Evolutionary conservation across 1,140 invertebrate genomes (phyloP), one percentile per base, ranked within the genome.

Genomic region (Drosophila sechellia): DNA sequence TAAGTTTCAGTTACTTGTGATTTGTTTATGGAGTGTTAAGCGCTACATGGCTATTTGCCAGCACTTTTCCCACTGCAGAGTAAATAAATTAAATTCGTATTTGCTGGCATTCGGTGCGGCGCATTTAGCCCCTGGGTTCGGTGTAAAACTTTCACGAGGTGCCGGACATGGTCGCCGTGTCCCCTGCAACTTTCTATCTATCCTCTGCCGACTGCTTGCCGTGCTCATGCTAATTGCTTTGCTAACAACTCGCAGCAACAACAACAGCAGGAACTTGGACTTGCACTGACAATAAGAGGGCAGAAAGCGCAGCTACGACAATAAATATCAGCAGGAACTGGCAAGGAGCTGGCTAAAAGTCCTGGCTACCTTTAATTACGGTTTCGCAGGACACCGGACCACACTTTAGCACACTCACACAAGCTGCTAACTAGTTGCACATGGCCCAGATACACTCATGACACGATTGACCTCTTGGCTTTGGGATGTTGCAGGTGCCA

Each of bases 11-110:
- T 84, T 79, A 61, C 58, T 61, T 31, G 64, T 81, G 77, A 86
- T 81, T 78, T 81, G 81, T 71, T 74, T 79, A 79, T 48, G 54
- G 49, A 70, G 64, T 58, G 78, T 65, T 81, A 75, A 78, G 81
- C 60, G 83, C 75, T 64, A 87, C 83, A 86, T 79, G 79, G 65
- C 58, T 64, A 84, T 68, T 72, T 77, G 76, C 64, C 83, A 76
- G 79, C 83, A 86, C 70, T 65, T 79, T 76, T 42, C 34, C 56
- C 59, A 57, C 76, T 79, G 76, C 76, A 70, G 63, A 85, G 79
- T 89, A 89, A 89, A 89, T 89, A 89, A 89, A 89, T 89, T 89
- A 74, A 89, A 89, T 85, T 84, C 65, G 63, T 78, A 63, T 89
- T 77, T 77, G 37, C 50, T 31, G 71, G 65, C 60, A 31, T 46